Evolutionary conservation across 2,113 vertebrate species (phyloP), one percentile per base, ranked within the genome.

Genomic region (Oxyura jamaicensis): DNA sequence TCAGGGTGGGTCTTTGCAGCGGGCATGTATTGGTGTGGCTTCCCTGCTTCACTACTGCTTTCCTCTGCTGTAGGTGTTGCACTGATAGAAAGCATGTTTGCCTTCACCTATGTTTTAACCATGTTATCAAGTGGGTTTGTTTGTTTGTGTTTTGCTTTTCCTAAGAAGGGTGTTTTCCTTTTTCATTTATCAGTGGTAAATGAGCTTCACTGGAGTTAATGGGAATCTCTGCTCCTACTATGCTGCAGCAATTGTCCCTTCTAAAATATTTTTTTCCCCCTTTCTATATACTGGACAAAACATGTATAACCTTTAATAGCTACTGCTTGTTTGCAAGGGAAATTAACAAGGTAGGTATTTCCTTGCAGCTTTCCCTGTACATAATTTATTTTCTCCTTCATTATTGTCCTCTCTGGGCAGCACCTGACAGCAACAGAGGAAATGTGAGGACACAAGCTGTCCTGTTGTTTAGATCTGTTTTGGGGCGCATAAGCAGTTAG

Each of bases 51-150:
- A 36, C 35, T 82, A 12, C 52, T 68, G 33, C 50, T 86, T 10
- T 39, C 2, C n/a, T 83, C 28, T 48, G 33, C 1, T 66, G 28
- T 50, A 93, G 50, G 15, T 28, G 18, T 83, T 75, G 36, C n/a
- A 19, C 8, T 0, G 0, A 29, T 10, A 81, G 23, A 44, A 88
- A 93, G 5, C 0, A 0, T 67, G 6, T 71, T 88, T 85, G 13
- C 55, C 31, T 72, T 90, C 80, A 29, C 48, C 68, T 66, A 60
- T 58, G 42, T 83, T 93, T 81, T 72, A 86, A 76, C 11, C 4
- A 6, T 31, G 3, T 55, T 36, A 20, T n/a, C 35, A 12, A 7
- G 3, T 87, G 31, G 48, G 29, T 66, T 48, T 7, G 4, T 66
- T 48, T 7, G 4, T 63, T 86, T 31, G 8, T 75, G 21, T 63